phyloP scores from a whole-genome alignment of 2,888 invertebrate genomes.

The Malthinus flaveolus region DNA sequence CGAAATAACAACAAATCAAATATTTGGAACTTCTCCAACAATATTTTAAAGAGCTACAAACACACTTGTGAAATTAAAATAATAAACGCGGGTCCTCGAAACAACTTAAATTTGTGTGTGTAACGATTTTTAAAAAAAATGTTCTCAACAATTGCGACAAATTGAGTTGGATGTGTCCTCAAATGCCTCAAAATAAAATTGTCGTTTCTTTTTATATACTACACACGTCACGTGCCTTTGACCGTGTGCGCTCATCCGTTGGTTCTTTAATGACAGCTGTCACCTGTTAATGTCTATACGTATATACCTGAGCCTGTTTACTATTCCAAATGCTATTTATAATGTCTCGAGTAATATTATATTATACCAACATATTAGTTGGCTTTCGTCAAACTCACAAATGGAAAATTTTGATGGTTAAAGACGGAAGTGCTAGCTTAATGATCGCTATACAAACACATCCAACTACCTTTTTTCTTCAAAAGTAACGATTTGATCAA shows the following conservation, averaged over 20 bases:
- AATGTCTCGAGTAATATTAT: slow-evolving; percentile 26
- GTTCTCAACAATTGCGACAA: background rate
- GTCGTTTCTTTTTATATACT: background rate
- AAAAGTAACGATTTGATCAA: too few relatives aligned
- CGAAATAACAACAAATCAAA: too few relatives aligned
- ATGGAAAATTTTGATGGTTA: background rate
- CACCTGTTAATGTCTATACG: slow-evolving; percentile 27
- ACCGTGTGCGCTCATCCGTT: slow-evolving; percentile 15
- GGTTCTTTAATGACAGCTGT: slow-evolving; percentile 20
- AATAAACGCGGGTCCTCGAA: too few relatives aligned
- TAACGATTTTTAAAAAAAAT: too few relatives aligned
- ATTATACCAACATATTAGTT: slow-evolving; percentile 20
- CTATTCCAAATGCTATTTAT: slow-evolving; percentile 27
- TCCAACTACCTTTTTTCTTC: too few relatives aligned
- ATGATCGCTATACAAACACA: too few relatives aligned
- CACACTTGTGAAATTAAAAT: too few relatives aligned
- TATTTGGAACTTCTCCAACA: too few relatives aligned
- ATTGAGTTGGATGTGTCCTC: slow-evolving; percentile 8
- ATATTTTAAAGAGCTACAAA: too few relatives aligned
- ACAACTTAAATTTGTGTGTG: too few relatives aligned
- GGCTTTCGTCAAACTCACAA: background rate
- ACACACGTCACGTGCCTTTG: slow-evolving; percentile 12
- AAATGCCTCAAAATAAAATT: slow-evolving; percentile 7
- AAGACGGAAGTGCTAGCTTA: too few relatives aligned
- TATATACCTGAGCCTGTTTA: slow-evolving; percentile 28